These are phyloP conservation scores for Emydocephalus ijimae DNA, from an alignment of 2,113 vertebrate species.

Conservation along the genomic window DNA sequence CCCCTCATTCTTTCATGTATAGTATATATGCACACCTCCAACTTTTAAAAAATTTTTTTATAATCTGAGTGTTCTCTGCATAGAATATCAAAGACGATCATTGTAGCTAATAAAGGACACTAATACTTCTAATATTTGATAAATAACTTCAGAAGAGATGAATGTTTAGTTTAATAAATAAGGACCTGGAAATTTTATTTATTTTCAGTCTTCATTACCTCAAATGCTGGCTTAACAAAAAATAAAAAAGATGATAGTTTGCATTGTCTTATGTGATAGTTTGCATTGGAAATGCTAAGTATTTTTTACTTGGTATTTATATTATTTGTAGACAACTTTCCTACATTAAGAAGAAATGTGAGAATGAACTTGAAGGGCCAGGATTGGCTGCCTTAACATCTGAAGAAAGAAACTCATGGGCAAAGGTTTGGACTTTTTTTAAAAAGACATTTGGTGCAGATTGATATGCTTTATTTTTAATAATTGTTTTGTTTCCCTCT, in stretches of 20 bases:
- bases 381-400: slow-evolving; percentile 84
- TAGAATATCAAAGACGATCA: background rate
- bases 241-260: background rate
- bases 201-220: background rate
- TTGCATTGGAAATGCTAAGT: background rate
- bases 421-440: slow-evolving; percentile 73
- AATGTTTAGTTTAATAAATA: background rate
- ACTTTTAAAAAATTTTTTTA: no score
- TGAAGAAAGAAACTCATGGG: slow-evolving; percentile 88
- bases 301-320: slow-evolving; percentile 35
- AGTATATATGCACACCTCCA: background rate
- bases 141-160: background rate
- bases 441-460: background rate
- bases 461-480: slow-evolving; percentile 9
- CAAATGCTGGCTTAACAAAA: background rate
- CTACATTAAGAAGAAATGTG: slow-evolving; percentile 77
- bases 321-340: slow-evolving; percentile 79
- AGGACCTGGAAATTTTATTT: background rate
- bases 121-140: background rate
- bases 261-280: background rate
- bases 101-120: background rate
- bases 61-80: background rate
- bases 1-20: background rate
- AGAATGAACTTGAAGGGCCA: slow-evolving; percentile 76
- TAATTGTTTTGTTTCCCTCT: slow-evolving; percentile 31